These are phyloP conservation scores for Murina feae DNA, from an alignment of 2,113 vertebrate species.

Conservation along the genomic window DNA sequence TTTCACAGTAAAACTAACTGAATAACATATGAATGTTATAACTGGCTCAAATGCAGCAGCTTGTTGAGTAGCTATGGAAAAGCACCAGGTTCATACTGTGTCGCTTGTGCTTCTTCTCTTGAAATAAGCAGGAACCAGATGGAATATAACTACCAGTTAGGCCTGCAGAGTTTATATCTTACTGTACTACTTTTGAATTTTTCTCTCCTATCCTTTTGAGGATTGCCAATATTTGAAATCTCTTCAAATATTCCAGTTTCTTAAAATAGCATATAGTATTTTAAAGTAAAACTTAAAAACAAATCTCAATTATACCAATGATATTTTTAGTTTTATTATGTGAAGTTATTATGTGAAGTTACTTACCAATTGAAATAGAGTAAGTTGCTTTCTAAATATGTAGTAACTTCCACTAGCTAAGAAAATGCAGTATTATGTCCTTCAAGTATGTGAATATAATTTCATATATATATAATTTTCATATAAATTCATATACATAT, in stretches of 20 bases:
- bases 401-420: not conserved
- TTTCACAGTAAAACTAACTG: conserved; percentile 33
- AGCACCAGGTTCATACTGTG: not conserved
- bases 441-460: not conserved
- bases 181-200: not conserved
- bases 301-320: not conserved
- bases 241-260: not conserved
- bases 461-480: not conserved
- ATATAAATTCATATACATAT: not conserved
- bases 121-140: conserved; percentile 22
- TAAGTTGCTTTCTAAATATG: not conserved
- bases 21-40: not conserved
- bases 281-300: not conserved
- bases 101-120: not conserved
- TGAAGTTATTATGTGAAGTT: not conserved
- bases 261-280: not conserved
- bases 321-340: not conserved
- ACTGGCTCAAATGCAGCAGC: not conserved
- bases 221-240: not conserved
- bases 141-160: not conserved
- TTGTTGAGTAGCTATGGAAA: conserved; percentile 27
- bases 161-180: not conserved
- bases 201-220: not conserved
- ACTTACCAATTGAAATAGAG: not conserved
- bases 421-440: not conserved